Conservation (phyloP, 2,113 vertebrate genomes). For the Malaclemys terrapin region DNA sequence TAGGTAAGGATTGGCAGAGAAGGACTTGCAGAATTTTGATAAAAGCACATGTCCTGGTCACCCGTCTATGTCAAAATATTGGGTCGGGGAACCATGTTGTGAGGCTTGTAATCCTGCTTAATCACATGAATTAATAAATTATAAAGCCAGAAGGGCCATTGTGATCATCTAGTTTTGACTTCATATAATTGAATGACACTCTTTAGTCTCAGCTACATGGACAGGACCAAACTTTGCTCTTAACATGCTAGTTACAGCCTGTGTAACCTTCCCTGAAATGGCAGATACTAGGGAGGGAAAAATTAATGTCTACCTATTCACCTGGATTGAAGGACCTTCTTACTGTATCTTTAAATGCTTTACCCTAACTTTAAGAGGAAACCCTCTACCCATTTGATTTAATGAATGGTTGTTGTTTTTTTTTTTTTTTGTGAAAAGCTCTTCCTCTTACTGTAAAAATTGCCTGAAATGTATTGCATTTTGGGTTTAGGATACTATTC, state of each 20-base stretch:
- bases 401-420: neutral
- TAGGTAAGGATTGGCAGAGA: neutral
- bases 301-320: neutral
- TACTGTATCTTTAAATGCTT: neutral
- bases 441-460: neutral
- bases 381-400: neutral
- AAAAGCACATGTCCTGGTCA: neutral
- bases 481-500: neutral
- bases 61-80: neutral
- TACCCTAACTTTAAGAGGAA: neutral
- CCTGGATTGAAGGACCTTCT: neutral
- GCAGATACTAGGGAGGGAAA: neutral
- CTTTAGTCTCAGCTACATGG: too few relatives aligned
- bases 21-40: neutral
- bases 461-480: neutral
- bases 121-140: neutral
- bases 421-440: neutral
- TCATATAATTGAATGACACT: neutral
- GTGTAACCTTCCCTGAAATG: neutral
- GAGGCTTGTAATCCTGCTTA: neutral
- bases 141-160: neutral
- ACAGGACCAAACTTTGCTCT: neutral
- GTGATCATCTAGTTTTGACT: neutral
- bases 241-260: neutral
- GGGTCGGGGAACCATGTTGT: neutral